A percentile compares a stretch with the other conserved stretches of the same genome.
These are phyloP conservation scores for Patella caerulea DNA, from an alignment of 2,888 invertebrate species.

Conservation along the genomic window DNA sequence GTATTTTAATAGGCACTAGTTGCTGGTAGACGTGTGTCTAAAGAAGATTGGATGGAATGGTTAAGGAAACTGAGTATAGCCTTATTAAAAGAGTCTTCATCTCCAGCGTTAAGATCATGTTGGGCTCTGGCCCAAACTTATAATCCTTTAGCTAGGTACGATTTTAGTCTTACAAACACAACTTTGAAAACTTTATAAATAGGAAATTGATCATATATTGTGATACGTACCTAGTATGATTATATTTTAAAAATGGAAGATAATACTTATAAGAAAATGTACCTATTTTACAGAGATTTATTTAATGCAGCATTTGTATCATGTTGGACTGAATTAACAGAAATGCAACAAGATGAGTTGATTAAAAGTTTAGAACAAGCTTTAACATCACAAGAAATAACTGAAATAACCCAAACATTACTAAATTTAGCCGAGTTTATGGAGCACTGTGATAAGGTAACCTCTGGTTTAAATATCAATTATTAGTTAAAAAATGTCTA, in stretches of 20 bases:
- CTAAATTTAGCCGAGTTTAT: slow-evolving; percentile 98
- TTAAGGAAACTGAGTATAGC: slow-evolving; percentile 91
- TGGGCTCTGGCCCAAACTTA: slow-evolving; percentile 85
- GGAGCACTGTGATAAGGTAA: slow-evolving; percentile 91
- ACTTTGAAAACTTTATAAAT: no score
- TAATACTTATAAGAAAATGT: no score
- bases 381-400: slow-evolving; percentile 88
- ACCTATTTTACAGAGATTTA: slow-evolving; percentile 78
- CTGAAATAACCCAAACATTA: slow-evolving; percentile 95
- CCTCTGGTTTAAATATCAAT: background rate
- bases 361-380: slow-evolving; percentile 91
- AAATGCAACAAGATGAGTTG: slow-evolving; percentile 85
- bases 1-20: slow-evolving; percentile 80
- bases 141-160: slow-evolving; percentile 85
- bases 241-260: no score
- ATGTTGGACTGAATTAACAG: slow-evolving; percentile 96
- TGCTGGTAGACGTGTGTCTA: slow-evolving; percentile 91
- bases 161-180: no score
- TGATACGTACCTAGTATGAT: no score
- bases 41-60: slow-evolving; percentile 99
- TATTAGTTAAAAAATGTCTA: no score
- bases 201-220: no score
- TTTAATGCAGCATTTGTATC: slow-evolving; percentile 99
- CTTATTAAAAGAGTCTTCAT: slow-evolving; percentile 93
- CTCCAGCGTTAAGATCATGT: slow-evolving; percentile 93